Evolutionary conservation across 2,113 vertebrate species (phyloP).

Genomic region (Myxocyprinus asiaticus): DNA sequence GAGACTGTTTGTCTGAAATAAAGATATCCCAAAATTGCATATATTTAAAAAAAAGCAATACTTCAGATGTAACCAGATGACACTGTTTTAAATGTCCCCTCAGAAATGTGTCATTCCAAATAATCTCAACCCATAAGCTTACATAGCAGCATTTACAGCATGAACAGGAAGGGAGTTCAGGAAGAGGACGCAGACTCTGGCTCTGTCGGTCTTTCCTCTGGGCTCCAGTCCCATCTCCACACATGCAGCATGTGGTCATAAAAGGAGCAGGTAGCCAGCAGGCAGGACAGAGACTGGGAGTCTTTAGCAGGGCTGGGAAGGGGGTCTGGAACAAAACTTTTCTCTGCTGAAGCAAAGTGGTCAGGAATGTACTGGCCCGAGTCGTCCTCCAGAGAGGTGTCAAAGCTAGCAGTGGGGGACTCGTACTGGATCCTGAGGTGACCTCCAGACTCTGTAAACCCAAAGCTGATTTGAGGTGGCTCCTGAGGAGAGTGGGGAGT

Average conservation of each 20-base stretch:
- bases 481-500: conserved; percentile 46
- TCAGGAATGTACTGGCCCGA: conserved; percentile 63
- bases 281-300: conserved; percentile 50
- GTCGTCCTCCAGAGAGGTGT: conserved; percentile 74
- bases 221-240: conserved; percentile 87
- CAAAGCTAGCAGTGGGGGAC: conserved; percentile 79
- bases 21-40: conserved; percentile 8
- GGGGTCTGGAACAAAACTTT: not conserved
- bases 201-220: conserved; percentile 40
- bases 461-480: conserved; percentile 41
- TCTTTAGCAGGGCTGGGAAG: not conserved
- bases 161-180: not conserved
- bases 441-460: conserved; percentile 48
- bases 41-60: conserved; percentile 10
- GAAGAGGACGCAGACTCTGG: not conserved
- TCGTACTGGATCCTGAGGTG: conserved; percentile 79
- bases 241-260: conserved; percentile 90
- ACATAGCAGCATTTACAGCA: not conserved
- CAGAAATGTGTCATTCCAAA: not conserved
- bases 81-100: too few species aligned
- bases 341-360: not conserved
- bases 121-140: not conserved
- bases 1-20: not conserved
- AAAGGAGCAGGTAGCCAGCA: conserved; percentile 92
- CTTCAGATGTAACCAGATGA: not conserved